Percentiles rank a stretch among this genome's conserved stretches.
Conservation (phyloP, 1,140 invertebrate genomes). For the Heliconius hewitsoni region DNA sequence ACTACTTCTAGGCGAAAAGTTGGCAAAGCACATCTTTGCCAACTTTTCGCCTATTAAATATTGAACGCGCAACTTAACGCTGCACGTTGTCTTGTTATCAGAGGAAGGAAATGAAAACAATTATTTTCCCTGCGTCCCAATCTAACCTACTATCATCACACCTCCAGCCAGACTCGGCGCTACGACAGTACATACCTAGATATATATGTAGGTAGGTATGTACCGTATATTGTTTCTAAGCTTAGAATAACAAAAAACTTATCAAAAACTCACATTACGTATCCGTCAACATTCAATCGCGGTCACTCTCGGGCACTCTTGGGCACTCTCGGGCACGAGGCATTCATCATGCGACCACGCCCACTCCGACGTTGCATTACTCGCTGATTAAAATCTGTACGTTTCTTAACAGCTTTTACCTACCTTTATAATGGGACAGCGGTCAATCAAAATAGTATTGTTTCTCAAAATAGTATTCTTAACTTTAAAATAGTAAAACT, state of each 20-base stretch:
- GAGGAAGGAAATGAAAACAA: no score
- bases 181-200: no score
- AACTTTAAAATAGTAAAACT: no score
- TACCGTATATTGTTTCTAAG: not conserved
- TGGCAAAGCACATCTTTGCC: no score
- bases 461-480: not conserved
- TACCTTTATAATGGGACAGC: conserved; percentile 9
- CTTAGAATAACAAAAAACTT: not conserved
- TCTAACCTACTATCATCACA: no score
- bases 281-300: conserved; percentile 56
- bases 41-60: no score
- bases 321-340: conserved; percentile 36
- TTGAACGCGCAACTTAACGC: no score
- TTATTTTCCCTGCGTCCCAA: no score
- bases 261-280: conserved; percentile 19
- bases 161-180: no score
- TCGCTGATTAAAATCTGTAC: conserved; percentile 63
- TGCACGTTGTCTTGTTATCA: no score
- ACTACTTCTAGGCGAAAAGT: no score
- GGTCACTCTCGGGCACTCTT: conserved; percentile 19
- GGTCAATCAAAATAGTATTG: not conserved
- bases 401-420: conserved; percentile 43
- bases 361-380: conserved; percentile 51
- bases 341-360: conserved; percentile 73
- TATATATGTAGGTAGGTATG: no score